Base-by-base conservation (phyloP, 92 coral and sea anemone species). In the Micromussa lordhowensis region DNA sequence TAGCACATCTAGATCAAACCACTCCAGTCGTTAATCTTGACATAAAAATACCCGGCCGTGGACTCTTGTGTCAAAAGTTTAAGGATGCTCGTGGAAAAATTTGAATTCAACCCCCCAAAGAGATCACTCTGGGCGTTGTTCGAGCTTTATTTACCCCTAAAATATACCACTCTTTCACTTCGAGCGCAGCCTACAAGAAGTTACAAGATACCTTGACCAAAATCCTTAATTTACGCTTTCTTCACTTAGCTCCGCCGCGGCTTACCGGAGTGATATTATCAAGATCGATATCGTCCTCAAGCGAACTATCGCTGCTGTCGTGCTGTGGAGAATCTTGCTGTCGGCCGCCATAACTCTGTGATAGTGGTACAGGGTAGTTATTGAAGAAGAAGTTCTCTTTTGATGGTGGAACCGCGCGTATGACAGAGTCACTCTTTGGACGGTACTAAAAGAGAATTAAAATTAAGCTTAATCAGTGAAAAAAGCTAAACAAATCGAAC, bases 261-360 rank as follows among this genome's bases (percentile, higher is more conserved):
- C 87, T 61, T 68, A 86, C 89, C 83, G 89, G 89, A 24, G 89
- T 86, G 16, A 86, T 86, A 24, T 17, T 68, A 17, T 77, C 83
- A 19, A 86, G 75, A 68, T 86, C 87, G 29, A 75, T 48, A 29
- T 68, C 76, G 28, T 86, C 89, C 30, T 77, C 83, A 77, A 76
- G 18, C 0, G 89, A 86, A 26, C 83, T 61, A 30, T 86, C 89
- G 14, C 89, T 86, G 58, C 82, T 86, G 9, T 76, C 82, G 63
- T 75, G 36, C 40, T 30, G 77, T 8, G 89, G 89, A 54, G 89
- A 86, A 14, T 63, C 82, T 29, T 86, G 68, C 5, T 86, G 68
- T 14, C 51, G 76, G 32, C 26, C 54, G 80, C 79, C 87, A 73
- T 54, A 84, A 10, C 72, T 13, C 68, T 30, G 63, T 1, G 77